phyloP scores from a whole-genome alignment of 2,113 vertebrate species.

The Morone chrysops region DNA sequence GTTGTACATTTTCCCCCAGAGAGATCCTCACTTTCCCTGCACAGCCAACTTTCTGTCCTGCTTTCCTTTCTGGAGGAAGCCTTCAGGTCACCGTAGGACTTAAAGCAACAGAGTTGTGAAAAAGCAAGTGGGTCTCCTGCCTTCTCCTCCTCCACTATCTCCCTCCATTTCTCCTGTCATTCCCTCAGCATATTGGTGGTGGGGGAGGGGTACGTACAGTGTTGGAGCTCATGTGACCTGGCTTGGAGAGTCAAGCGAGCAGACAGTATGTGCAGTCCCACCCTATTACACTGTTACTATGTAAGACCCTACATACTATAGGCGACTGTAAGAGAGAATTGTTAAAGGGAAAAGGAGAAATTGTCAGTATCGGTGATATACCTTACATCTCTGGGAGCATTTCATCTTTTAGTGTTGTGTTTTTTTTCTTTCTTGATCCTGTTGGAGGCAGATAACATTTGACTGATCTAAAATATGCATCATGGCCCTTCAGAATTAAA shows the following conservation, averaged over 20 bases:
- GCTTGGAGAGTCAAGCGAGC: slow-evolving; percentile 52
- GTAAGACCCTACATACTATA: slow-evolving; percentile 9
- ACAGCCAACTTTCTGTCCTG: slow-evolving; percentile 34
- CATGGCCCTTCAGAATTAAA: neutral
- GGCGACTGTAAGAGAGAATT: neutral
- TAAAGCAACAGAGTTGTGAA: slow-evolving; percentile 25
- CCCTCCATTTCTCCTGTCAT: slow-evolving; percentile 55
- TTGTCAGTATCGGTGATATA: neutral
- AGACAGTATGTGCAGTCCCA: slow-evolving; percentile 57
- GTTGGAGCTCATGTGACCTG: slow-evolving; percentile 70
- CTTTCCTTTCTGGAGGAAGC: slow-evolving; percentile 43
- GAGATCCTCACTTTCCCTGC: slow-evolving; percentile 57
- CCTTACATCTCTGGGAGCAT: neutral
- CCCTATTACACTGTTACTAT: slow-evolving; percentile 45
- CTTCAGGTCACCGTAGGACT: slow-evolving; percentile 40
- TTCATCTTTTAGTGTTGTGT: neutral
- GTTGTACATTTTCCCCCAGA: slow-evolving; percentile 60
- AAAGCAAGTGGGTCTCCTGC: slow-evolving; percentile 45
- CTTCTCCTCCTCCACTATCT: slow-evolving; percentile 36
- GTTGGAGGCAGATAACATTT: neutral
- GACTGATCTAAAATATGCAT: neutral
- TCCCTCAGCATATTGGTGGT: slow-evolving; percentile 47
- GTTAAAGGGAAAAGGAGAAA: too few relatives aligned
- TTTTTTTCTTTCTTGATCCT: neutral
- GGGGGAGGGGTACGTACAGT: slow-evolving; percentile 71